These are phyloP conservation scores for Cepaea nemoralis DNA, from an alignment of 1,140 invertebrate genomes.

Conservation along the genomic window DNA sequence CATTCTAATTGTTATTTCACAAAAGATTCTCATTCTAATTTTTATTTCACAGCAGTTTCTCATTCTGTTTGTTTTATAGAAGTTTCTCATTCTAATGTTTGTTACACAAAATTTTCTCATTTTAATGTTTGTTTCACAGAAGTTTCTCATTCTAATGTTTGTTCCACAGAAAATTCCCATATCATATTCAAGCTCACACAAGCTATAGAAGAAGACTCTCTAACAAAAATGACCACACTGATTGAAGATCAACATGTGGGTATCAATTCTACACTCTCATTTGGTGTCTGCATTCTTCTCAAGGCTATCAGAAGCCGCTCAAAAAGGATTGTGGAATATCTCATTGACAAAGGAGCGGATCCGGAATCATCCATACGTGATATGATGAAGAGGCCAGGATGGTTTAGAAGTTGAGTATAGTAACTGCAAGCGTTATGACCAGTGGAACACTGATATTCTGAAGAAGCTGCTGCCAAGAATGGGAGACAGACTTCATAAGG, in stretches of 20 bases:
- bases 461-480: slow-evolving; percentile 29
- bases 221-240: neutral
- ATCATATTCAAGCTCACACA: slow-evolving; percentile 31
- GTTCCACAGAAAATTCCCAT: slow-evolving; percentile 14
- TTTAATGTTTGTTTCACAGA: slow-evolving; percentile 19
- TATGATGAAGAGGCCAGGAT: slow-evolving; percentile 32
- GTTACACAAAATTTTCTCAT: slow-evolving; percentile 5
- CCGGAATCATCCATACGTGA: slow-evolving; percentile 30
- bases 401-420: slow-evolving; percentile 26
- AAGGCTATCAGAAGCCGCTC: slow-evolving; percentile 28
- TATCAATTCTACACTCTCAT: slow-evolving; percentile 30
- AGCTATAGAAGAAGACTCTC: slow-evolving; percentile 32
- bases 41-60: neutral
- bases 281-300: slow-evolving; percentile 29
- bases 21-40: neutral
- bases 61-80: neutral
- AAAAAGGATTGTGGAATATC: slow-evolving; percentile 24
- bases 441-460: slow-evolving; percentile 18
- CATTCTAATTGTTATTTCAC: too few species aligned
- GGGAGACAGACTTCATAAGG: slow-evolving; percentile 21
- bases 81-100: too few species aligned
- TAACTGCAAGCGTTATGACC: slow-evolving; percentile 16
- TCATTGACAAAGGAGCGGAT: slow-evolving; percentile 21
- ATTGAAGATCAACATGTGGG: slow-evolving; percentile 25
- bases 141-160: slow-evolving; percentile 8